A percentile compares a stretch with the other conserved stretches of the same genome.
Conservation (phyloP, 2,797 vertebrate genomes). For the Anguilla pacifica region DNA sequence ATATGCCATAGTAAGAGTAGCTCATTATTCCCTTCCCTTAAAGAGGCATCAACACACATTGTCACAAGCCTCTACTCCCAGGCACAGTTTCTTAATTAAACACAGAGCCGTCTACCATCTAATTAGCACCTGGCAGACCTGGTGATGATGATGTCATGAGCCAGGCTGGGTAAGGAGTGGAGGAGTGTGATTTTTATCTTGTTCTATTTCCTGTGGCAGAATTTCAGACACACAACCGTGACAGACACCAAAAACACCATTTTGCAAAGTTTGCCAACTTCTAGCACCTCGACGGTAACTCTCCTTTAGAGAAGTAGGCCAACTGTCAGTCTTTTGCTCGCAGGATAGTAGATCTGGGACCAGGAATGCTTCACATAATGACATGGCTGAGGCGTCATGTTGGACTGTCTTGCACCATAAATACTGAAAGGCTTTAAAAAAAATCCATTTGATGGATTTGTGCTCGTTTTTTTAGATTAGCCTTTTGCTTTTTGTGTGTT, state of each 20-base stretch:
- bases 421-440: background rate
- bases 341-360: background rate
- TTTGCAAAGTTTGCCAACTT: background rate
- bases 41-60: conserved; percentile 25
- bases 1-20: conserved; percentile 18
- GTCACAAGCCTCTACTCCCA: conserved; percentile 28
- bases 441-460: background rate
- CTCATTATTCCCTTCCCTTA: conserved; percentile 22
- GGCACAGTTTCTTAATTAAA: conserved; percentile 34
- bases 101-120: conserved; percentile 27
- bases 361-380: conserved; percentile 10
- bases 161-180: background rate
- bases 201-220: background rate
- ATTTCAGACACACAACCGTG: background rate
- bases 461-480: background rate
- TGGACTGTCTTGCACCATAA: conserved; percentile 1
- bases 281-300: background rate
- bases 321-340: background rate
- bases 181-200: background rate
- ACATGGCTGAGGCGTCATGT: conserved; percentile 3
- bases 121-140: conserved; percentile 38
- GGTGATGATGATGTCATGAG: conserved; percentile 23
- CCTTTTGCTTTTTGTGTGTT: background rate
- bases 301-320: background rate
- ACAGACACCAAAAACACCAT: background rate